Evolutionary conservation across 2,797 vertebrate genomes (phyloP), one percentile per base, ranked within the genome.

Genomic region (Melanogrammus aeglefinus): DNA sequence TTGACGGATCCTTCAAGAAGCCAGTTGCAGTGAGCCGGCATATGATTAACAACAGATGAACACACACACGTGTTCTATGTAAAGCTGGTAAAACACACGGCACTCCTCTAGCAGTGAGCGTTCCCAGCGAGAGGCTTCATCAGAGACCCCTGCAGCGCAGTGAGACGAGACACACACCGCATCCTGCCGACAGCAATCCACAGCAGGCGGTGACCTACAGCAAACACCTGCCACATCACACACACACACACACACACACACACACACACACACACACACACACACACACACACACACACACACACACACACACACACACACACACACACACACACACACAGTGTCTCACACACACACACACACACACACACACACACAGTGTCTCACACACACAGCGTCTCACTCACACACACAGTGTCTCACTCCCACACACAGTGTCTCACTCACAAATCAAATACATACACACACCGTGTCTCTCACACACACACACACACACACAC

Each of bases 171-270:
- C 69, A 12, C 27, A 75, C 81, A 78, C 66, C 6, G 51, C 83
- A 92, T 93, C 92, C 92, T 92, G 90, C 89, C 13, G 79, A 29
- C 41, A 36, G 36, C 41, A 76, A 86, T 81, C 88, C 91, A 89
- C 91, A 92, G 76, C 77, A 87, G 83, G 84, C 89, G 88, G 83
- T 85, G 85, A 92, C 89, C 91, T 82, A 88, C 63, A 84, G 82
- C 44, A 1, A 79, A 85, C 93, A 94, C 91, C 94, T 94, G 93
- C 80, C 70, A 73, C 31, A 31, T 35, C 69, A 38, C 35, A 72
- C 72, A 66, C 77, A 41, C 63, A 69, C 70, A 73, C 36, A 76
- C 78, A 72, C 72, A 41, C 57, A 78, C 72, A 72, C 70, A 78
- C 44, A 14, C 38, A 24, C 35, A 77, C 80, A 75, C 76, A 83